Conservation (phyloP, 2,113 vertebrate species). For the Serilophus lunatus region DNA sequence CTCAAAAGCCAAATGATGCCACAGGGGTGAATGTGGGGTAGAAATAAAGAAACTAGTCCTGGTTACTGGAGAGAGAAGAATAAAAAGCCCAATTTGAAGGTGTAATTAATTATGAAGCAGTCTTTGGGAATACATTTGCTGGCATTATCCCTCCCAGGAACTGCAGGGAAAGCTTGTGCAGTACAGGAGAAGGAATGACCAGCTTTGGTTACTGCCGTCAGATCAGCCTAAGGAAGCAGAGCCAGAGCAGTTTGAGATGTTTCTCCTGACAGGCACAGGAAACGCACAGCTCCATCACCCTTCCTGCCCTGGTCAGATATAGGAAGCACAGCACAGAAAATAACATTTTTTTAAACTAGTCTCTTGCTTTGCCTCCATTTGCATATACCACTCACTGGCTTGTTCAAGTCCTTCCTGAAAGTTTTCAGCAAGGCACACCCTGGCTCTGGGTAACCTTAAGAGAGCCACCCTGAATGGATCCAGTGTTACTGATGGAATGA, state of each 20-base stretch:
- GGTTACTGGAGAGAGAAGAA: not conserved
- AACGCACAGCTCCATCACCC: not conserved
- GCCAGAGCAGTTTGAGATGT: not conserved
- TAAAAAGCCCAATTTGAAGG: not conserved
- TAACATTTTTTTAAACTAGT: not conserved
- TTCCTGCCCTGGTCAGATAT: not conserved
- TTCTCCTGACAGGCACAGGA: not conserved
- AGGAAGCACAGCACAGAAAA: not conserved
- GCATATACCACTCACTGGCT: not conserved
- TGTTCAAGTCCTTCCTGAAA: not conserved
- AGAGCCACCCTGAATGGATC: not conserved
- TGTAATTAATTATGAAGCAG: not conserved
- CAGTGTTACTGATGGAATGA: not conserved
- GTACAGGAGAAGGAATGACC: not conserved
- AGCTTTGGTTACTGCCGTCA: not conserved
- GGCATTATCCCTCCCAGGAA: not conserved
- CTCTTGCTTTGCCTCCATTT: not conserved
- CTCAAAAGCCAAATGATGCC: not conserved
- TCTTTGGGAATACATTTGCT: not conserved
- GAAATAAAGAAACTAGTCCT: not conserved
- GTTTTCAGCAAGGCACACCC: not conserved
- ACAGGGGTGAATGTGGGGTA: not conserved
- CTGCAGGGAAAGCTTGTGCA: not conserved
- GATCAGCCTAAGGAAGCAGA: not conserved
- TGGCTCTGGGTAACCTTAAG: not conserved